Conservation (phyloP, 2,888 invertebrate genomes). For the Orchesellides sinensis region DNA sequence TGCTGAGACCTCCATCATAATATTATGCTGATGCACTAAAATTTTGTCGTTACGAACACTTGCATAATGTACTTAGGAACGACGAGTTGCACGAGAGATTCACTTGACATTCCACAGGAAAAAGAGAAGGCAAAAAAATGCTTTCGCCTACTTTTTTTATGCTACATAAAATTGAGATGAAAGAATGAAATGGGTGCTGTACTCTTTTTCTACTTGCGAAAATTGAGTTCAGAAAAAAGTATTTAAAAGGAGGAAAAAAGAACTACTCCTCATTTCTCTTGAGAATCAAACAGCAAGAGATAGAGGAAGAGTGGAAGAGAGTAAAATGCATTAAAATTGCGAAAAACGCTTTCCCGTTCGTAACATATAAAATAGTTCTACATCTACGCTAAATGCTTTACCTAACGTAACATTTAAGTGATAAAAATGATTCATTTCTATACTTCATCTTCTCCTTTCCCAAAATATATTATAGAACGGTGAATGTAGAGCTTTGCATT, state of each 20-base stretch:
- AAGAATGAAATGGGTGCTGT: slow-evolving; percentile 42
- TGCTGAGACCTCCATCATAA: slow-evolving; percentile 46
- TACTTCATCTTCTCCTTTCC: neutral
- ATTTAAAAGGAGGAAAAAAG: slow-evolving; percentile 17
- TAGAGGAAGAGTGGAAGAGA: neutral
- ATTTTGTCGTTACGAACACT: slow-evolving; percentile 60
- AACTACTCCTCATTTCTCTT: slow-evolving; percentile 23
- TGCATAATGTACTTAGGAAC: slow-evolving; percentile 49
- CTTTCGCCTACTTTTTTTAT: slow-evolving; percentile 45
- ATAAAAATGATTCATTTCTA: neutral
- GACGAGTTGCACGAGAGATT: slow-evolving; percentile 29
- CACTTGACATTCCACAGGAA: slow-evolving; percentile 31
- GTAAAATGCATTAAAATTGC: slow-evolving; percentile 1
- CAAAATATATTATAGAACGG: too few species aligned
- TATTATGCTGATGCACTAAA: slow-evolving; percentile 64
- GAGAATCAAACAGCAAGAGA: neutral
- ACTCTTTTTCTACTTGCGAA: slow-evolving; percentile 10
- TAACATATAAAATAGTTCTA: neutral
- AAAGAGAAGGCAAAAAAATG: slow-evolving; percentile 13
- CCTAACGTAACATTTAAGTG: neutral
- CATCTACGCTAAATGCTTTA: neutral
- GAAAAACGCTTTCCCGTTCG: neutral
- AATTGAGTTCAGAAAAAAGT: slow-evolving; percentile 35
- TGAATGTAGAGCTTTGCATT: too few species aligned
- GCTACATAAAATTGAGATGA: slow-evolving; percentile 57